A percentile compares a stretch with the other conserved stretches of the same genome.
Conservation (phyloP, 2,113 vertebrate species). For the Misgurnus anguillicaudatus region DNA sequence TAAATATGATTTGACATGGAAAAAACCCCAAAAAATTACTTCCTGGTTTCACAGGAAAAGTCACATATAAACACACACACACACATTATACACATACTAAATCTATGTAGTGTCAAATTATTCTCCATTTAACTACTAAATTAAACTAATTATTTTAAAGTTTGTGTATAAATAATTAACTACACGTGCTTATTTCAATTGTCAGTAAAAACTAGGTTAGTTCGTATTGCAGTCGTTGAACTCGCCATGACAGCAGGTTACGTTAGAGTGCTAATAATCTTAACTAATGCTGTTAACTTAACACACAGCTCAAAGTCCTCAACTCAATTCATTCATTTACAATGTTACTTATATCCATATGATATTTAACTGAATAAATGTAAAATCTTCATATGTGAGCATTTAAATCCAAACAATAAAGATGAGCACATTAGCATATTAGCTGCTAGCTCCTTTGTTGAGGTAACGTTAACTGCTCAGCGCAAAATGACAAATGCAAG, state of each 20-base stretch:
- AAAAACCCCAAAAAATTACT: too few species aligned
- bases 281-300: background rate
- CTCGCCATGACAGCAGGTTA: constrained; percentile 22
- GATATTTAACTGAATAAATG: background rate
- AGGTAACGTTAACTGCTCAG: constrained; percentile 18
- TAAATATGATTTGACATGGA: too few species aligned
- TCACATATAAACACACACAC: too few species aligned
- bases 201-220: background rate
- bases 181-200: too few species aligned
- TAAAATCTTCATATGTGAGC: background rate
- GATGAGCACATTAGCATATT: constrained; percentile 32
- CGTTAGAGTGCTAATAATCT: background rate
- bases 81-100: too few species aligned
- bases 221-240: background rate
- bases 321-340: background rate
- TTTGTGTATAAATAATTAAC: too few species aligned
- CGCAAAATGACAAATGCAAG: background rate
- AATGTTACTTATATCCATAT: too few species aligned
- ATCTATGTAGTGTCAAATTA: too few species aligned
- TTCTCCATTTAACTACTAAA: too few species aligned
- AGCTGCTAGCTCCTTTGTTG: constrained; percentile 53
- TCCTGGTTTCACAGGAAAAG: too few species aligned
- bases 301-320: too few species aligned
- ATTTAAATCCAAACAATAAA: background rate
- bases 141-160: too few species aligned